Evolutionary conservation across 1,140 invertebrate genomes (phyloP), one percentile per base, ranked within the genome.

Genomic region (Macrobrachium rosenbergii): DNA sequence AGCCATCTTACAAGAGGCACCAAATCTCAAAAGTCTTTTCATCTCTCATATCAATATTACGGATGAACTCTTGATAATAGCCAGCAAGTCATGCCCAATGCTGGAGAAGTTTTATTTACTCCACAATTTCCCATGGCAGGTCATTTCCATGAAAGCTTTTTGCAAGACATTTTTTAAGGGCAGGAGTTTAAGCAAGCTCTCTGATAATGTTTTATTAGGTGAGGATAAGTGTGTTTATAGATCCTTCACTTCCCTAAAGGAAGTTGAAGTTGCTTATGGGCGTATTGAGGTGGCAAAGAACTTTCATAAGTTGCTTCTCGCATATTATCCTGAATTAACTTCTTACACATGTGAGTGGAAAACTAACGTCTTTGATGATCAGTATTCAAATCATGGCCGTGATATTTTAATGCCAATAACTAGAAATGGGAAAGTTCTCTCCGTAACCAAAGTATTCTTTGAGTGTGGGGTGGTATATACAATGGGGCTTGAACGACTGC

Each of bases 331-430:
- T 21, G 58, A 82, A 28, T 52, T 89, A 77, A 69, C 23, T 8
- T 83, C 37, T n/a, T 45, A 82, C 37, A 86, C 23, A 58, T 78
- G 83, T 77, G 78, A 81, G 37, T 89, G 83, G 83, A 89, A 85
- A 63, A 86, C 79, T 6, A 89, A 86, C 28, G 23, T 83, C 23
- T 86, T 89, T 67, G 88, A 89, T 60, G 88, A 89, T 52, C 83
- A 83, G 11, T 89, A 89, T 37, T 63, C 62, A 21, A 78, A 67
- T 43, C 77, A 86, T 45, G 75, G 78, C 19, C 21, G 77, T 28
- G 80, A 83, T 17, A 73, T 85, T 60, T 23, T 89, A 16, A 23
- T 86, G 17, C 79, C 83, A 21, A 58, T 86, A 5, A 37, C 86
- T 5, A 45, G 60, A 0, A 21, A n/a, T 28, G 67, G 62, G 43